These are phyloP conservation scores for Sinocyclocheilus anophthalmus DNA, from an alignment of 2,113 vertebrate species.

Conservation along the genomic window DNA sequence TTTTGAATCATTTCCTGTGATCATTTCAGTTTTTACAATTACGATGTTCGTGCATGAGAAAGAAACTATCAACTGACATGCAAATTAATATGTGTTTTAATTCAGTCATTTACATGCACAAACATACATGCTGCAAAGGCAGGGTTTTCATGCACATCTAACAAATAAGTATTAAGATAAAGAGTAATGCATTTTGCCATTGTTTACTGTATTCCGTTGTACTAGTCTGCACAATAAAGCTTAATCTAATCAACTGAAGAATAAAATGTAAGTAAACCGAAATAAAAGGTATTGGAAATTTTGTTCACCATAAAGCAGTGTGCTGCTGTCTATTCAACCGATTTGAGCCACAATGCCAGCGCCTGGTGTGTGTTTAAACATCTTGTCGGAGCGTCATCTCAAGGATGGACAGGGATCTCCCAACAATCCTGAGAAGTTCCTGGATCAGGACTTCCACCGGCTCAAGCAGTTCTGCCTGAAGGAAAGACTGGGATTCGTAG, in stretches of 20 bases:
- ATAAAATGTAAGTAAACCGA: neutral
- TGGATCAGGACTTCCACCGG: constrained; percentile 63
- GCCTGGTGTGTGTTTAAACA: constrained; percentile 69
- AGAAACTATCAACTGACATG: neutral
- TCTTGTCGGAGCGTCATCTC: constrained; percentile 61
- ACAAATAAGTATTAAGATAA: neutral
- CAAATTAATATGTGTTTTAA: neutral
- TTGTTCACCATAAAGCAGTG: neutral
- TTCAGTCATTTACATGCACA: neutral
- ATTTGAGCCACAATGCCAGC: constrained; percentile 60
- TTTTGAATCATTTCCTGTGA: neutral
- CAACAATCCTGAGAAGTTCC: constrained; percentile 57
- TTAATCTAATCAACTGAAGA: neutral
- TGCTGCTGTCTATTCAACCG: neutral
- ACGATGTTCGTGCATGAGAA: neutral
- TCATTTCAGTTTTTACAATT: neutral
- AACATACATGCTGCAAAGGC: neutral
- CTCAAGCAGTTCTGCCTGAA: constrained; percentile 55
- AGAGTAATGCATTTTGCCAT: neutral
- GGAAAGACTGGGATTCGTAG: constrained; percentile 53
- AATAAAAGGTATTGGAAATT: neutral
- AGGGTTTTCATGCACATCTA: neutral
- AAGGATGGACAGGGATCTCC: constrained; percentile 53
- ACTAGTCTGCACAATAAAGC: neutral
- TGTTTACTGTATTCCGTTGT: neutral